These are phyloP conservation scores for Vidua macroura DNA, from an alignment of 2,113 vertebrate genomes.

Conservation along the genomic window DNA sequence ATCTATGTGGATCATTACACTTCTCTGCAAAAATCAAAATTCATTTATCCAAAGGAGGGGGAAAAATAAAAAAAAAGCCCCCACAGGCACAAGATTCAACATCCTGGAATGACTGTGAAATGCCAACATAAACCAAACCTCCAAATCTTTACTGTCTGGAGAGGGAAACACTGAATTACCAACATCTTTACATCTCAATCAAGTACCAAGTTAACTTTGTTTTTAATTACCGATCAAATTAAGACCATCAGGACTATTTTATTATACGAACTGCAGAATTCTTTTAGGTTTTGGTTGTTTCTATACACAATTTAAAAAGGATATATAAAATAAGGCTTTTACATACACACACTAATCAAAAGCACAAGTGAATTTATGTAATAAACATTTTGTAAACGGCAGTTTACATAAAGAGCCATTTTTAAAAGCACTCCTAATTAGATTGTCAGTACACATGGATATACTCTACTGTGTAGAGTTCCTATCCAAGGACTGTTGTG, in stretches of 20 bases:
- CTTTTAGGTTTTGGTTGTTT: conserved; percentile 22
- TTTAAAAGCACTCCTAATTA: not conserved
- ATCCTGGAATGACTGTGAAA: not conserved
- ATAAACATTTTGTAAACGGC: not conserved
- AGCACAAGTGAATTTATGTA: not conserved
- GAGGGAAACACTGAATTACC: not conserved
- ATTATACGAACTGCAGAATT: conserved; percentile 11
- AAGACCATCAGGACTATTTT: conserved; percentile 50
- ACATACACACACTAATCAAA: conserved; percentile 54
- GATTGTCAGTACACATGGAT: not conserved
- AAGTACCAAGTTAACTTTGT: not conserved
- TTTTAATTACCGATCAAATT: conserved; percentile 53
- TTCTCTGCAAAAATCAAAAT: not conserved
- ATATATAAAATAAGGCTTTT: conserved; percentile 11
- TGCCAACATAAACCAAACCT: not conserved
- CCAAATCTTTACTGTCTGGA: not conserved
- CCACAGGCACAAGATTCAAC: not conserved
- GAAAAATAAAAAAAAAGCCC: accelerated
- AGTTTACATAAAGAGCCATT: not conserved
- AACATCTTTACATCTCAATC: not conserved
- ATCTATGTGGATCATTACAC: not conserved
- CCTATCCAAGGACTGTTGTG: not conserved
- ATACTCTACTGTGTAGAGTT: accelerated
- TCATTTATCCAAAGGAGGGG: not conserved
- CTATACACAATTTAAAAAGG: not conserved